Evolutionary conservation across 2,888 invertebrate species (phyloP).

Genomic region (Catotricha subobsoleta): DNA sequence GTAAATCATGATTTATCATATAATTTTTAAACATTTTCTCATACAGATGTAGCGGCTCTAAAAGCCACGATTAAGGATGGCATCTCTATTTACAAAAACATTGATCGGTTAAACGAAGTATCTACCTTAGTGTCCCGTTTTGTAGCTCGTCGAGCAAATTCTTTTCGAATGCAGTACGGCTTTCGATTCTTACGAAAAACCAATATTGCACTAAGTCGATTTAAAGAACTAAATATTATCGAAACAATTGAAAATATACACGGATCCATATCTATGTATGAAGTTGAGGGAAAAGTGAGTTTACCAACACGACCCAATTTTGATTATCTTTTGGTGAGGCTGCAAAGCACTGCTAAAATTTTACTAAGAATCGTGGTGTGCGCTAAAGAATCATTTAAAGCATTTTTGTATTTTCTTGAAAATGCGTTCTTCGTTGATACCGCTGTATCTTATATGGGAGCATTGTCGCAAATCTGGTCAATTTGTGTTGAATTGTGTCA

Average conservation of each 20-base stretch:
- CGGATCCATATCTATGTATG: neutral
- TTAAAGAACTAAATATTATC: slow-evolving; percentile 3
- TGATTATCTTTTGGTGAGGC: neutral
- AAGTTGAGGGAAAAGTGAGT: neutral
- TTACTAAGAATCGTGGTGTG: neutral
- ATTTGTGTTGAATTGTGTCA: slow-evolving; percentile 3
- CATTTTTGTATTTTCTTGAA: neutral
- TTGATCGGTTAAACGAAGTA: neutral
- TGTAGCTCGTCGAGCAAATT: slow-evolving; percentile 3
- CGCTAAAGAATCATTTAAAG: neutral
- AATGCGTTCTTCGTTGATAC: neutral
- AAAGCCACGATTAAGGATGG: too few relatives aligned
- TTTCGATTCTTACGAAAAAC: slow-evolving; percentile 3
- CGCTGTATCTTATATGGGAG: neutral
- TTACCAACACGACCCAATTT: neutral
- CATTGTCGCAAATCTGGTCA: neutral
- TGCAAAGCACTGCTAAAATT: neutral
- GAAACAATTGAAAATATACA: neutral
- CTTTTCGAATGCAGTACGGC: slow-evolving; percentile 2
- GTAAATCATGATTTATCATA: too few relatives aligned
- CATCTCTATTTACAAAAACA: too few relatives aligned
- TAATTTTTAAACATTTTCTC: too few relatives aligned
- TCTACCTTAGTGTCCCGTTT: slow-evolving; percentile 5
- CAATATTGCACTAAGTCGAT: slow-evolving; percentile 3
- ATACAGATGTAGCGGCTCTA: too few relatives aligned